Base-by-base conservation (phyloP, 2,113 vertebrate species). In the Ctenomys sociabilis region DNA sequence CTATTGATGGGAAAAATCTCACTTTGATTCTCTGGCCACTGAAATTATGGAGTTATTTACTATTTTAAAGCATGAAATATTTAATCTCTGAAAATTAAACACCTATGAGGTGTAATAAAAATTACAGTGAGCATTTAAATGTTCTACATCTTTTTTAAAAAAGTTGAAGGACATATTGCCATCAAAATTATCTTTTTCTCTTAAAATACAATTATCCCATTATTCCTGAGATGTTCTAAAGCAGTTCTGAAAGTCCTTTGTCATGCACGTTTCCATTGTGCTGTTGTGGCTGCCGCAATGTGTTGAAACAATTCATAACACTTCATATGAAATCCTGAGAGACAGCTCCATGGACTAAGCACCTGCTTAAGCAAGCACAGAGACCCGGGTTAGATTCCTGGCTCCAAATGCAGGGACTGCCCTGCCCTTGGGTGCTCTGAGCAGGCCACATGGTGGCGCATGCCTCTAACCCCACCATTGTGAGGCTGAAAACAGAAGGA, bases 21-120 rank as follows among this genome's bases (percentile, higher is more conserved):
- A 70, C 40, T 97, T 96, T 92, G 64, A 96, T 83, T 83, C 93
- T 35, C 54, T 91, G 73, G 75, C 59, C 95, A 78, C 19, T 52
- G 45, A 28, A 26, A 92, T 94, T 77, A 84, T 63, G 73, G 24
- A 90, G 80, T 17, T 16, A n/a, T 17, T 85, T 24, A 63, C 13
- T 45, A 54, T 94, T 86, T 94, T 35, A 35, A 40, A 40, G 59
- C 63, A 68, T 70, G 10, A 52, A 61, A 73, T 93, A 37, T 84
- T 96, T 78, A 95, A 81, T 4, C 54, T 21, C 59, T 92, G n/a
- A 73, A 96, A 92, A 70, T 78, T 11, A 77, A 85, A 78, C 28
- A 78, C 75, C 43, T 78, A 49, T 32, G 75, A 77, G 28, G 75
- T 32, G 43, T 30, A 49, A 78, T 78, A 5, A 14, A 77, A 75